A percentile compares a stretch with the other conserved stretches of the same genome.
phyloP scores from a whole-genome alignment of 2,797 vertebrate genomes.

The Lophius americanus region DNA sequence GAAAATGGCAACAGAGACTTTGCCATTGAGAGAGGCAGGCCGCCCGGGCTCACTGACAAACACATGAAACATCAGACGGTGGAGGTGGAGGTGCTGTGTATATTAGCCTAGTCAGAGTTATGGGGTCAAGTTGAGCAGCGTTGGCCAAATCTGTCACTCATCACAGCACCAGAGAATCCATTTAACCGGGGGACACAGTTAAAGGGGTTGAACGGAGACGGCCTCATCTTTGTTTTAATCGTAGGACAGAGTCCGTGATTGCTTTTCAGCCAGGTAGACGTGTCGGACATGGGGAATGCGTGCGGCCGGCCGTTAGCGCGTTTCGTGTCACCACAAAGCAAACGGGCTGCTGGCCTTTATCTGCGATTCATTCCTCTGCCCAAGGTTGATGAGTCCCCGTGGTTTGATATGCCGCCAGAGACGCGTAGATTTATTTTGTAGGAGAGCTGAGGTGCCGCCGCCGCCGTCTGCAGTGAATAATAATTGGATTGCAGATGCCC shows the following conservation, averaged over 20 bases:
- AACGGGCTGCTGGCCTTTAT: not conserved
- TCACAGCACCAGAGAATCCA: conserved; percentile 46
- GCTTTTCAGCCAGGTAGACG: conserved; percentile 46
- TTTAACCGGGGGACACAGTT: conserved; percentile 40
- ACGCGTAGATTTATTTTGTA: conserved; percentile 32
- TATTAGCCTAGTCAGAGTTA: conserved; percentile 2
- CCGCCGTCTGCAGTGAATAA: conserved; percentile 16
- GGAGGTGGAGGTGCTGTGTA: too few species aligned
- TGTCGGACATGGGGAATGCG: conserved; percentile 43
- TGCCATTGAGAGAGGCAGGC: too few species aligned
- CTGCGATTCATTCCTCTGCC: conserved; percentile 1
- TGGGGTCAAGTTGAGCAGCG: conserved; percentile 8
- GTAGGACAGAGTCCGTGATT: conserved; percentile 52
- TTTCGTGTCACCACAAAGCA: conserved; percentile 6
- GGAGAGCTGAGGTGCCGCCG: conserved; percentile 6
- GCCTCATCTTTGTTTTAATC: conserved; percentile 67
- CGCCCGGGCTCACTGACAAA: too few species aligned
- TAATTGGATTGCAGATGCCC: conserved; percentile 30
- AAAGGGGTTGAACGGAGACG: conserved; percentile 40
- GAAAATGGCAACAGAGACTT: too few species aligned
- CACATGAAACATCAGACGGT: too few species aligned
- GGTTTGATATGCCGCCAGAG: conserved; percentile 29
- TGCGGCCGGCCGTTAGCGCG: not conserved
- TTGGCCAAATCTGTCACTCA: conserved; percentile 35
- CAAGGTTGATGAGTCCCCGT: conserved; percentile 23